These are phyloP conservation scores for Capreolus pygargus DNA, from an alignment of 2,113 vertebrate genomes.

Conservation along the genomic window DNA sequence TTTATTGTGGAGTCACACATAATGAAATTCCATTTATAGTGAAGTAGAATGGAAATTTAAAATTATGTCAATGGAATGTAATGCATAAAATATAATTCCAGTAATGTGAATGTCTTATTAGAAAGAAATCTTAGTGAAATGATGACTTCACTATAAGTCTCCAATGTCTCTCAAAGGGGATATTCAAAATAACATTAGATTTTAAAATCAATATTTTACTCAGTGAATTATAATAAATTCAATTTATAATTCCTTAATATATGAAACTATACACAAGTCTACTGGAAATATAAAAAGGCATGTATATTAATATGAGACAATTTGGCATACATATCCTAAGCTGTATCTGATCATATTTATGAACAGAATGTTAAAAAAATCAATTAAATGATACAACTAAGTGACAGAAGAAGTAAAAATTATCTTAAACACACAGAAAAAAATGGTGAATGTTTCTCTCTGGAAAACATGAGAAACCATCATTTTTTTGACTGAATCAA, in stretches of 20 bases:
- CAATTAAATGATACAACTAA: constrained; percentile 27
- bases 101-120: constrained; percentile 17
- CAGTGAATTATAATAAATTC: constrained; percentile 34
- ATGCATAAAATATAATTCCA: constrained; percentile 36
- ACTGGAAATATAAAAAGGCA: background rate
- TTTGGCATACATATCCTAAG: background rate
- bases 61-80: constrained; percentile 48
- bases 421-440: background rate
- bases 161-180: background rate
- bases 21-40: constrained; percentile 45
- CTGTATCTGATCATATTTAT: background rate
- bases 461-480: background rate
- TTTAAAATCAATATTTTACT: constrained; percentile 28
- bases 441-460: background rate
- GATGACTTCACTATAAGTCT: constrained; percentile 34
- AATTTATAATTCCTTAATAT: constrained; percentile 9
- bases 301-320: background rate
- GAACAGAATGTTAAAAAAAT: constrained; percentile 8
- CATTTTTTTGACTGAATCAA: background rate
- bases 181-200: background rate
- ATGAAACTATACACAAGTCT: constrained; percentile 29
- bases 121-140: constrained; percentile 45
- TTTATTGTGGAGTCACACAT: constrained; percentile 48
- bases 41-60: constrained; percentile 42
- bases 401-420: background rate